Conservation (phyloP, 2,888 invertebrate genomes). For the Drosophila acutilabella region DNA sequence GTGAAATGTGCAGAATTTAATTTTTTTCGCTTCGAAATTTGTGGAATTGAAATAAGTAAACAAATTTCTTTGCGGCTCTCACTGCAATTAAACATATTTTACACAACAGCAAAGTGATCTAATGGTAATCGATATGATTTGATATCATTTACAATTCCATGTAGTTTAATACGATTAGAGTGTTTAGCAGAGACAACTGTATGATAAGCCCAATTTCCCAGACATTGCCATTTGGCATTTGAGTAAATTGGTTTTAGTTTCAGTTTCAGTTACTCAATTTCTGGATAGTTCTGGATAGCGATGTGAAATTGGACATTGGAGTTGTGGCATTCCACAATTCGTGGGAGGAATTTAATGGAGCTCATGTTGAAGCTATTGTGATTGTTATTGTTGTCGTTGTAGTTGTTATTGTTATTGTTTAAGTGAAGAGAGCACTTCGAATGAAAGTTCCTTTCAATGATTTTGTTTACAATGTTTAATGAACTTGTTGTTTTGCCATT, state of each 20-base stretch:
- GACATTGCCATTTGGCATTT: constrained; percentile 15
- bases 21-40: no score
- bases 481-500: constrained; percentile 37
- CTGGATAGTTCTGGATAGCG: constrained; percentile 19
- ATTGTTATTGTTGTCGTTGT: constrained; percentile 5
- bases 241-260: constrained; percentile 5
- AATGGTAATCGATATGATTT: no score
- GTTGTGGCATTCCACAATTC: not conserved
- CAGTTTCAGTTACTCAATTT: constrained; percentile 9
- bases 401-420: constrained; percentile 23
- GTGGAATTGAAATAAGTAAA: no score
- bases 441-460: constrained; percentile 52
- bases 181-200: no score
- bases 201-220: not conserved
- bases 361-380: not conserved
- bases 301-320: constrained; percentile 8
- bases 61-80: no score
- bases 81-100: no score
- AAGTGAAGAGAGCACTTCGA: constrained; percentile 59
- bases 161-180: not conserved
- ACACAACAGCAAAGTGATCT: no score
- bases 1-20: no score
- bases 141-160: not conserved
- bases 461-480: constrained; percentile 67
- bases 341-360: constrained; percentile 18